A percentile compares a stretch with the other conserved stretches of the same genome.
Evolutionary conservation across 2,113 vertebrate species (phyloP).

Genomic region (Phoxinus phoxinus): DNA sequence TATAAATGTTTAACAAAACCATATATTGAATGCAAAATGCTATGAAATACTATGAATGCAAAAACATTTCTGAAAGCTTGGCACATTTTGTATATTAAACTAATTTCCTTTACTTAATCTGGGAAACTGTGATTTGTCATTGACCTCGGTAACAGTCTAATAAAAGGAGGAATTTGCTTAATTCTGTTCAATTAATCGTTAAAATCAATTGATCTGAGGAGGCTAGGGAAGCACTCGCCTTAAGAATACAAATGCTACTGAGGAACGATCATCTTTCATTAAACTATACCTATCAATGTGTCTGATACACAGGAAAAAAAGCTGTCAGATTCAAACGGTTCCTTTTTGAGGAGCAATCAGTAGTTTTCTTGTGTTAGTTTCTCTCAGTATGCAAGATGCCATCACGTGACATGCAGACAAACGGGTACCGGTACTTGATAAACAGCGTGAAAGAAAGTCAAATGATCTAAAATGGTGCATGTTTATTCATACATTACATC

Average conservation of each 20-base stretch:
- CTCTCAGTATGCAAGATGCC: slow-evolving; percentile 20
- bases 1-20: background rate
- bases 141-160: background rate
- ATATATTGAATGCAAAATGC: no score
- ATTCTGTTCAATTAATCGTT: background rate
- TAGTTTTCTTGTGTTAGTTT: slow-evolving; percentile 42
- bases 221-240: slow-evolving; percentile 1
- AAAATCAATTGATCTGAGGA: background rate
- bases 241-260: slow-evolving; percentile 16
- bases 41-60: background rate
- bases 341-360: slow-evolving; percentile 46
- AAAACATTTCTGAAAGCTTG: slow-evolving; percentile 8
- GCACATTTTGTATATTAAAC: background rate
- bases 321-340: slow-evolving; percentile 48
- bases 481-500: slow-evolving; percentile 22
- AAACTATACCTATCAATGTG: slow-evolving; percentile 41
- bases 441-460: slow-evolving; percentile 12
- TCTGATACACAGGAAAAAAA: slow-evolving; percentile 33
- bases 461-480: slow-evolving; percentile 35
- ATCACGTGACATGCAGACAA: slow-evolving; percentile 31
- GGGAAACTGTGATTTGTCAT: background rate
- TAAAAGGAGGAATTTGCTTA: slow-evolving; percentile 15
- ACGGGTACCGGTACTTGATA: slow-evolving; percentile 42
- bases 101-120: background rate
- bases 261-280: slow-evolving; percentile 26